phyloP scores from a whole-genome alignment of 2,888 invertebrate genomes.

The Philereme transversata region DNA sequence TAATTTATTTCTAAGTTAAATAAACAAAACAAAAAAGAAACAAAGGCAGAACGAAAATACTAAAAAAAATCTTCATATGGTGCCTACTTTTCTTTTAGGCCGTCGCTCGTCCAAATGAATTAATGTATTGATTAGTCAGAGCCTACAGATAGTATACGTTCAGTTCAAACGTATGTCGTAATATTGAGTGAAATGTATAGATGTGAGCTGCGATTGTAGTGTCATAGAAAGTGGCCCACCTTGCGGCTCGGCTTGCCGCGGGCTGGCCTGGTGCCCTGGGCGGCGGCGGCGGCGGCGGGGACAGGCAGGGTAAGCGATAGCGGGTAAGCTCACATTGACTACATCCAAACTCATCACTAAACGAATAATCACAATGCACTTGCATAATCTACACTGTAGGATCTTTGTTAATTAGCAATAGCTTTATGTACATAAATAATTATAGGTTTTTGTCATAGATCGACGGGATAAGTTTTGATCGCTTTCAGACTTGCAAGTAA shows the following conservation, averaged over 20 bases:
- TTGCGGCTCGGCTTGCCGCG: slow-evolving; percentile 11
- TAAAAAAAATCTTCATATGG: not conserved
- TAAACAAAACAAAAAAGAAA: not conserved
- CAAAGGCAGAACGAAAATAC: slow-evolving; percentile 3
- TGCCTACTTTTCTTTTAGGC: too few relatives aligned
- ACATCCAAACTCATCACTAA: slow-evolving; percentile 17
- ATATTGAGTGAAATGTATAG: slow-evolving; percentile 11
- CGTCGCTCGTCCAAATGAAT: not conserved
- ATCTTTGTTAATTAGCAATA: too few relatives aligned
- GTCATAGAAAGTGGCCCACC: slow-evolving; percentile 25
- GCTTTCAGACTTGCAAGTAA: too few relatives aligned
- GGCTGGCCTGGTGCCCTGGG: slow-evolving; percentile 13
- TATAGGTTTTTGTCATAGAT: too few relatives aligned
- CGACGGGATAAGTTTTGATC: too few relatives aligned
- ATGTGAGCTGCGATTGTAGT: slow-evolving; percentile 15
- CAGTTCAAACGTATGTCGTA: slow-evolving; percentile 3
- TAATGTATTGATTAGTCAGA: not conserved
- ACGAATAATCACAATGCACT: not conserved
- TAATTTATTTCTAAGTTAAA: too few relatives aligned
- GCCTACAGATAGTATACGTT: not conserved
- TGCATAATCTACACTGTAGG: too few relatives aligned
- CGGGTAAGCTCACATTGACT: slow-evolving; percentile 14
- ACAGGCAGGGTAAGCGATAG: slow-evolving; percentile 8
- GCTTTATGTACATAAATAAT: too few relatives aligned
- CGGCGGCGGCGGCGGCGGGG: slow-evolving; percentile 2